A percentile compares a stretch with the other conserved stretches of the same genome.
These are phyloP conservation scores for Colletes gigas DNA, from an alignment of 1,140 invertebrate genomes.

Conservation along the genomic window DNA sequence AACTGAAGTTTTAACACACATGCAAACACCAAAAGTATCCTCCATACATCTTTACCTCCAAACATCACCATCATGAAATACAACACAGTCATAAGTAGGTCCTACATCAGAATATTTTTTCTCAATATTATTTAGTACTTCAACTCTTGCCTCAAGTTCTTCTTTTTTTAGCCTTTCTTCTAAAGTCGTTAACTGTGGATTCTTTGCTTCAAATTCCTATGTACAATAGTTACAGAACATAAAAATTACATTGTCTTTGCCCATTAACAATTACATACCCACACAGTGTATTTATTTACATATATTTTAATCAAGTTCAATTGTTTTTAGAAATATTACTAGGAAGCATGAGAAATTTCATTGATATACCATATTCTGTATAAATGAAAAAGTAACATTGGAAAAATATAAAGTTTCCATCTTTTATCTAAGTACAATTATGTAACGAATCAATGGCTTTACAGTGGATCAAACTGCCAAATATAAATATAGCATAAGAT, in stretches of 20 bases:
- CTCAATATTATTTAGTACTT: slow-evolving; percentile 91
- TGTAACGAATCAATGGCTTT: slow-evolving; percentile 69
- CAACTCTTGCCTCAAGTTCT: slow-evolving; percentile 92
- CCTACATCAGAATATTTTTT: slow-evolving; percentile 94
- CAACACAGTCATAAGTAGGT: slow-evolving; percentile 95
- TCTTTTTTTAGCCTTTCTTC: slow-evolving; percentile 94
- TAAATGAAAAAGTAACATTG: neutral
- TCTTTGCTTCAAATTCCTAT: slow-evolving; percentile 85
- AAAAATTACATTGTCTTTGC: slow-evolving; percentile 3
- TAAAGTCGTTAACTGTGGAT: slow-evolving; percentile 80
- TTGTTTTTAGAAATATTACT: slow-evolving; percentile 7
- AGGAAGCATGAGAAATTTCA: slow-evolving; percentile 27
- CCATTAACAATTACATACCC: neutral
- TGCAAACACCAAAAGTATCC: slow-evolving; percentile 1
- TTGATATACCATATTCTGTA: neutral
- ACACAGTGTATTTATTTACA: neutral
- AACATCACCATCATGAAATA: slow-evolving; percentile 92
- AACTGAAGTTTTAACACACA: slow-evolving; percentile 9
- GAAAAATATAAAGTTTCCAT: slow-evolving; percentile 1
- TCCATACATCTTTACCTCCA: slow-evolving; percentile 85
- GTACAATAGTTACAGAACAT: slow-evolving; percentile 18
- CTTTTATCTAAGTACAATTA: slow-evolving; percentile 51
- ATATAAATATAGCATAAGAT: slow-evolving; percentile 77
- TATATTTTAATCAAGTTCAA: slow-evolving; percentile 14
- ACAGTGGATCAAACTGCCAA: slow-evolving; percentile 76